Percentiles rank a stretch among this genome's conserved stretches.
Evolutionary conservation across 2,888 invertebrate species (phyloP).

Genomic region (Nebria brevicollis): DNA sequence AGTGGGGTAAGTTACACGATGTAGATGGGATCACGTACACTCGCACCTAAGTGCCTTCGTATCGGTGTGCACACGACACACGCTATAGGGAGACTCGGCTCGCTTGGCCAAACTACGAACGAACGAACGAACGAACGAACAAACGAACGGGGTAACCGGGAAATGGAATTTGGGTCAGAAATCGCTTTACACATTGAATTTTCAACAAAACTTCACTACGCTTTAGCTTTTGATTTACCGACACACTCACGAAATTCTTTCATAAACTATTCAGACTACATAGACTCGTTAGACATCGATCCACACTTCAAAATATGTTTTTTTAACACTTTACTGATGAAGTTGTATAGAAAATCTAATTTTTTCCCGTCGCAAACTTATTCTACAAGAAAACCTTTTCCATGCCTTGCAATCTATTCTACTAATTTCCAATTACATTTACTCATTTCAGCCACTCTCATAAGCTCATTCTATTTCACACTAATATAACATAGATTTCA

Average conservation of each 20-base stretch:
- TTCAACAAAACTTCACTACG: not conserved
- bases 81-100: not conserved
- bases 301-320: too few relatives aligned
- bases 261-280: not conserved
- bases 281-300: too few relatives aligned
- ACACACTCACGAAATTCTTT: not conserved
- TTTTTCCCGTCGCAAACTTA: too few relatives aligned
- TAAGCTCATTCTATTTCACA: too few relatives aligned
- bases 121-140: not conserved
- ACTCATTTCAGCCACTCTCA: too few relatives aligned
- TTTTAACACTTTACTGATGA: too few relatives aligned
- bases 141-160: not conserved
- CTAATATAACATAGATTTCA: too few relatives aligned
- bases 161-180: conserved; percentile 1
- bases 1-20: conserved; percentile 8
- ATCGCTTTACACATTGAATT: not conserved
- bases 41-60: conserved; percentile 28
- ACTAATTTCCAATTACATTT: too few relatives aligned
- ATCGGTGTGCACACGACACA: conserved; percentile 26
- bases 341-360: too few relatives aligned
- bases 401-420: too few relatives aligned
- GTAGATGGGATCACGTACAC: conserved; percentile 33
- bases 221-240: not conserved
- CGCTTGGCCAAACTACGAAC: not conserved
- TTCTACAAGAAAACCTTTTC: too few relatives aligned